phyloP scores from a whole-genome alignment of 2,888 invertebrate species.

The Cephus spinipes region DNA sequence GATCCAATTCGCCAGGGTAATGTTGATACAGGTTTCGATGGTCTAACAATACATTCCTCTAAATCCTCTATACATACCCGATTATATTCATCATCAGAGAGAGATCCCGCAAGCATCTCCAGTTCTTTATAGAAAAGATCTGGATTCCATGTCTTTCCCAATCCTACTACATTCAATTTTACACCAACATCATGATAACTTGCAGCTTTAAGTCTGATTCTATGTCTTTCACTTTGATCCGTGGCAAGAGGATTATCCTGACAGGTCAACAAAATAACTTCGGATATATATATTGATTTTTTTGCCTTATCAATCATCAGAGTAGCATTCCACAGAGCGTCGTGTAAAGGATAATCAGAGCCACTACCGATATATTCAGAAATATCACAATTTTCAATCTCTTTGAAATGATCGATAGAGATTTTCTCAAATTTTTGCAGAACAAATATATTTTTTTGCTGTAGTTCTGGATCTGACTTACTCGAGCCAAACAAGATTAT shows the following conservation, averaged over 20 bases:
- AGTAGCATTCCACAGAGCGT: slow-evolving; percentile 37
- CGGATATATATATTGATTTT: slow-evolving; percentile 31
- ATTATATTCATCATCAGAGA: slow-evolving; percentile 29
- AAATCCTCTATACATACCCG: slow-evolving; percentile 32
- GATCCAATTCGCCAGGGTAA: slow-evolving; percentile 34
- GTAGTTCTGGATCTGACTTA: slow-evolving; percentile 29
- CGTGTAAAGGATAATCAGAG: slow-evolving; percentile 34
- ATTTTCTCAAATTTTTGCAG: slow-evolving; percentile 33
- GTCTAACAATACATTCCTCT: slow-evolving; percentile 35
- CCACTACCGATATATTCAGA: not conserved
- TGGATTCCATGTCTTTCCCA: slow-evolving; percentile 36
- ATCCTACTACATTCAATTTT: slow-evolving; percentile 32
- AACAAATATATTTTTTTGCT: slow-evolving; percentile 32
- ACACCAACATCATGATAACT: slow-evolving; percentile 26
- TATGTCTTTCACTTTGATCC: slow-evolving; percentile 31
- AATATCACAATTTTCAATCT: slow-evolving; percentile 18
- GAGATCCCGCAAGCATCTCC: slow-evolving; percentile 37
- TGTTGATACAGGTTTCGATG: slow-evolving; percentile 34
- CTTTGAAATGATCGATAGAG: slow-evolving; percentile 23
- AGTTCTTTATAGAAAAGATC: slow-evolving; percentile 43
- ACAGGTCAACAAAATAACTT: slow-evolving; percentile 39
- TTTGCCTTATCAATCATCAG: slow-evolving; percentile 30
- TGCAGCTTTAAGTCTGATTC: slow-evolving; percentile 29
- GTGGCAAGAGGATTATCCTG: slow-evolving; percentile 30
- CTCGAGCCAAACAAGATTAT: slow-evolving; percentile 39